Evolutionary conservation across 2,888 invertebrate genomes (phyloP), one percentile per base, ranked within the genome.

Genomic region (Norana najaformis): DNA sequence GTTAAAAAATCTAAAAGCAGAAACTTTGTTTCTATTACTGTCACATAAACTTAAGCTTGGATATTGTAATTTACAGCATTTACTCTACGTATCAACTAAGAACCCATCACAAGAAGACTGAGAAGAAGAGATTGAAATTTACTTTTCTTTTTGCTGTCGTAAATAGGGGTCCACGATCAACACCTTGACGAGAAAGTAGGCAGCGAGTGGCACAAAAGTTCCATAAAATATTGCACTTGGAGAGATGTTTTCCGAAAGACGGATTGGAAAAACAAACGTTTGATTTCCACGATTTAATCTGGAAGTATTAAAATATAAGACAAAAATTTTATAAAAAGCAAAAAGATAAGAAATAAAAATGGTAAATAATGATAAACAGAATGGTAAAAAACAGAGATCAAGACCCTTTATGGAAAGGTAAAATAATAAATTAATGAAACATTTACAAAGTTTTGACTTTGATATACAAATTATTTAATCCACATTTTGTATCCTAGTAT

Each of bases 161-260:
- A 97, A 96, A 93, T 98, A 95, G 0, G 95, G 95, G 89, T 94
- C 97, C 34, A 99, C 96, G 30, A 98, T 95, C 0, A 97, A 96
- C 93, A 97, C 97, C 95, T 98, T 98, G 0, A 98, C 95, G 0
- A 97, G 95, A 90, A 97, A 94, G 92, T 94, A 95, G 3, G 93
- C 90, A 13, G 98, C 95, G 30, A 98, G 92, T 0, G 99, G 98
- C n/a, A 97, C 96, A 0, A 98, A 95, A 0, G 98, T 97, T 23
- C 98, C 98, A 94, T 99, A 99, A 95, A 99, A 97, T 83, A 99
- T 96, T 0, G 98, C 97, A 36, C 97, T 97, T 0, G 98, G 97
- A 93, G 97, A 96, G 36, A 98, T 96, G 94, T 98, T 97, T 93
- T 98, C 98, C 93, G 98, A 97, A 37, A 99, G 95, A 93, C 97